Evolutionary conservation across 2,888 invertebrate species (phyloP).

Genomic region (Drosophila macrospina): DNA sequence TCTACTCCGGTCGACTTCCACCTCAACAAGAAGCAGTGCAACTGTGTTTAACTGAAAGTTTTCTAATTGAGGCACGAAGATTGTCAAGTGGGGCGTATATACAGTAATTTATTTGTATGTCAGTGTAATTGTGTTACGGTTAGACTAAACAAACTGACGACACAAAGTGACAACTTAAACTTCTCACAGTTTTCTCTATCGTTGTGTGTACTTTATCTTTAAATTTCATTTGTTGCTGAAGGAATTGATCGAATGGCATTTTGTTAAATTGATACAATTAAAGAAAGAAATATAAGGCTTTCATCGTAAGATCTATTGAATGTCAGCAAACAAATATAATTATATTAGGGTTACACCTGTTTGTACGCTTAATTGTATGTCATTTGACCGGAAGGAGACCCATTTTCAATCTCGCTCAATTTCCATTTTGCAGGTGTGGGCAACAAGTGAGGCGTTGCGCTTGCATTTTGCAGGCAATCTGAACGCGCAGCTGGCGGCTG

Average conservation of each 20-base stretch:
- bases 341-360: slow-evolving; percentile 15
- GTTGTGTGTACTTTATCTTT: no score
- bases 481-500: slow-evolving; percentile 71
- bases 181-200: no score
- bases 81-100: slow-evolving; percentile 41
- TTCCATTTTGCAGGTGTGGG: slow-evolving; percentile 38
- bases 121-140: background rate
- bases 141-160: slow-evolving; percentile 22
- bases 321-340: background rate
- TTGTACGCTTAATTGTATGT: slow-evolving; percentile 29
- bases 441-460: slow-evolving; percentile 60
- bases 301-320: background rate
- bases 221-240: no score
- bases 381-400: slow-evolving; percentile 21
- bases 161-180: slow-evolving; percentile 1
- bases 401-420: slow-evolving; percentile 23
- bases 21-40: slow-evolving; percentile 21
- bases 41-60: slow-evolving; percentile 58
- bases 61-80: slow-evolving; percentile 70
- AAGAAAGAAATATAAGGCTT: background rate
- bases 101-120: slow-evolving; percentile 10
- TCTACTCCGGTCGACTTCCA: background rate
- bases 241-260: no score
- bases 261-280: no score
- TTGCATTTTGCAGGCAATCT: slow-evolving; percentile 60